Percentiles rank a stretch among this genome's conserved stretches.
phyloP scores from a whole-genome alignment of 2,888 invertebrate genomes.

The Adineta ricciae region DNA sequence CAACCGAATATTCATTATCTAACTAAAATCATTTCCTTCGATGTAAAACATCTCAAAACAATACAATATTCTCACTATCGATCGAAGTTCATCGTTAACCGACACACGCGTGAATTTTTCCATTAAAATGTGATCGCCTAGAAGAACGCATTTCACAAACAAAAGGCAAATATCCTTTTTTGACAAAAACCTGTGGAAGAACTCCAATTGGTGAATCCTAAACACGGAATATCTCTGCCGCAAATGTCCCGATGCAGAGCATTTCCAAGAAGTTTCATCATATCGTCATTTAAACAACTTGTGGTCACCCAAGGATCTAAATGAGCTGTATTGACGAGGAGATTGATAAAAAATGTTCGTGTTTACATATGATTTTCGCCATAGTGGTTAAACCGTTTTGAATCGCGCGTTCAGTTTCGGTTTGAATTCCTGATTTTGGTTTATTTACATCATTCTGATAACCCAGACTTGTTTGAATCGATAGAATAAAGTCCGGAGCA shows the following conservation, averaged over 20 bases:
- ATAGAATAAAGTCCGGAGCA: background rate
- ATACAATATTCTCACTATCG: background rate
- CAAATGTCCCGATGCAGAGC: background rate
- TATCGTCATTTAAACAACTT: background rate
- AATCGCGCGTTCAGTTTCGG: background rate
- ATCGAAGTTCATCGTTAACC: background rate
- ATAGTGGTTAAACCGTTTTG: background rate
- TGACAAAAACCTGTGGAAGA: background rate
- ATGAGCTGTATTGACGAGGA: no score
- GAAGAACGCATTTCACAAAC: no score
- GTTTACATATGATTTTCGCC: background rate
- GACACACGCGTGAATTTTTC: background rate
- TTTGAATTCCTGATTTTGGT: background rate
- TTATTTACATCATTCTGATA: background rate
- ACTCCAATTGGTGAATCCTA: background rate
- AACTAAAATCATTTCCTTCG: background rate
- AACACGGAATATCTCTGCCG: background rate
- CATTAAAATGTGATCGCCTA: no score
- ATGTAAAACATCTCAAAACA: background rate
- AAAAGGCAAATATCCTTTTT: no score
- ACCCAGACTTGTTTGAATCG: background rate
- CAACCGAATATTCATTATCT: background rate
- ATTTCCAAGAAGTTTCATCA: background rate
- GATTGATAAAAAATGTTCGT: no score
- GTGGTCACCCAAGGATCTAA: background rate